Evolutionary conservation across 2,797 vertebrate species (phyloP), one percentile per base, ranked within the genome.

Genomic region (Peromyscus melanophrys): DNA sequence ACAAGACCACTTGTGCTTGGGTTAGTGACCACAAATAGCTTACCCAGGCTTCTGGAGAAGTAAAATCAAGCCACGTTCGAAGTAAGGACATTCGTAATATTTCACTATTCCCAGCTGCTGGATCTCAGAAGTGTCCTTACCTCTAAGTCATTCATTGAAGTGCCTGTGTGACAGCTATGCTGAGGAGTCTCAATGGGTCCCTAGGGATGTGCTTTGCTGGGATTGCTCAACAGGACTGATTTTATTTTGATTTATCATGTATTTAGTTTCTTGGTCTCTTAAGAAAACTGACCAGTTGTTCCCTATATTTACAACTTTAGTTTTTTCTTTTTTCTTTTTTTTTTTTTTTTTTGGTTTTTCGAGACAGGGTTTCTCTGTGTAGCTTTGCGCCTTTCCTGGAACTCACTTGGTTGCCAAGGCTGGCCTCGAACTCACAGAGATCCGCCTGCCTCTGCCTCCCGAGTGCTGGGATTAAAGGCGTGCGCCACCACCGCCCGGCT

Each of bases 71-170:
- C 19, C 0, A 21, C 43, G 84, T 92, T 94, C 34, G 63, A 96
- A 94, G 49, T 69, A 91, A 94, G 92, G 27, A 27, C 4, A 87
- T 49, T 86, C 34, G 81, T 86, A n/a, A 84, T 84, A 80, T 91
- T 92, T 94, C n/a, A 92, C 84, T 40, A 82, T 21, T 49, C 55
- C 34, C 17, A 63, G 61, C 55, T 65, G 34, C 29, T 69, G 29
- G 31, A 27, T 65, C 23, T 49, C 65, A 84, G 11, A 93, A 89
- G 67, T 90, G 27, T 84, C 46, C 71, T 83, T 65, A 34, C 14
- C 8, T 21, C 67, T 90, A 37, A 88, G 40, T 55, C 59, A 94
- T 67, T 71, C 87, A 25, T 76, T 73, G 49, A 95, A 73, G 34
- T 85, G 40, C 34, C 87, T 80, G 17, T 23, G 43, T 63, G 59